Evolutionary conservation across 2,888 invertebrate genomes (phyloP), one percentile per base, ranked within the genome.

Genomic region (Eupeodes latifasciatus): DNA sequence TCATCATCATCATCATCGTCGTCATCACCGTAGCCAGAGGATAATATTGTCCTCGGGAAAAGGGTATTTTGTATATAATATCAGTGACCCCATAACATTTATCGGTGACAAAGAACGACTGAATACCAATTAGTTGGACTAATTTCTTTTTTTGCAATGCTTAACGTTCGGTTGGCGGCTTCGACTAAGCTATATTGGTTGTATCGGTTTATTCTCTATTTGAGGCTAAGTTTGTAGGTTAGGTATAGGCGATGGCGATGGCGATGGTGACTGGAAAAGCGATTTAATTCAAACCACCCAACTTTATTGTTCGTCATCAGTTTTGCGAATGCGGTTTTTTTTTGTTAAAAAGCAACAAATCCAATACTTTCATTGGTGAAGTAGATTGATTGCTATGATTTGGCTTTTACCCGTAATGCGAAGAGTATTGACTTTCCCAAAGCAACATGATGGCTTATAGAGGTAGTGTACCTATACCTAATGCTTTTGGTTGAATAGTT

Each of bases 121-220:
- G 80, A 87, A 87, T 83, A 81, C 80, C 87, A 87, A 87, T 87
- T 87, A 83, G 83, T 66, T 76, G 72, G 69, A 55, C 80, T 77
- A 84, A 83, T 83, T 86, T 71, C 19, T 55, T 47, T 66, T 47
- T n/a, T 57, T 57, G 19, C 19, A 44, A 53, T 67, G 14, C 74
- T 9, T 44, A 47, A 64, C 44, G 59, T 40, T 27, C 27, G 27
- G 27, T 27, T 2, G 27, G 27, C 27, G 27, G 27, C 27, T 27
- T 27, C 74, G 14, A 11, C 67, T 47, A 10, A 44, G 55, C 40
- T 44, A 47, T 72, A 57, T 69, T 11, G 55, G 67, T 74, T 75
- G 7, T 9, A 67, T 71, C 71, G 72, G 76, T 57, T 74, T 40
- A 27, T n/a, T 47, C 9, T 34, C 14, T 59, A n/a, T 40, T 40